phyloP scores from a whole-genome alignment of 2,113 vertebrate genomes.

The Leiothrix lutea region DNA sequence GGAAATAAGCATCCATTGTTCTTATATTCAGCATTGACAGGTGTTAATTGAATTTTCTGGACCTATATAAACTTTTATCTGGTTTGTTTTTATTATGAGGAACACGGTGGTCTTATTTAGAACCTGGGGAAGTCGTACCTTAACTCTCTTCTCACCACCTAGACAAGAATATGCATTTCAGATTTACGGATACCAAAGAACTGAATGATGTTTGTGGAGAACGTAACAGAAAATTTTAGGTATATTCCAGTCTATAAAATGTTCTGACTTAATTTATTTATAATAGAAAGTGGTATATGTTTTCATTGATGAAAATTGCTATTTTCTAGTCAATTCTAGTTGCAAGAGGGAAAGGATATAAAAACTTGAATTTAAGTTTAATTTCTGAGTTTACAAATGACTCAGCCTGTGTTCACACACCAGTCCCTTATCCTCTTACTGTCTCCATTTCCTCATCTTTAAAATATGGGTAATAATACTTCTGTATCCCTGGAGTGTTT shows the following conservation, averaged over 20 bases:
- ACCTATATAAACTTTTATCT: not conserved
- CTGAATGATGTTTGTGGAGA: not conserved
- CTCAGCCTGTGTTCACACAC: not conserved
- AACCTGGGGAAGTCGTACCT: not conserved
- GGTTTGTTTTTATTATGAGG: not conserved
- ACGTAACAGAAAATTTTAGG: not conserved
- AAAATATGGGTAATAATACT: constrained; percentile 60
- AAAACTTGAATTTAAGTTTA: not conserved
- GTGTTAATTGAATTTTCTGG: constrained; percentile 25
- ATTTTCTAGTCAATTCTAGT: not conserved
- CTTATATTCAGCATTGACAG: not conserved
- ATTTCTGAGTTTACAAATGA: constrained; percentile 13
- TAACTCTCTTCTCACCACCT: not conserved
- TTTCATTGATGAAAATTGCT: not conserved
- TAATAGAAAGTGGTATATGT: not conserved
- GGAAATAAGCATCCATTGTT: constrained; percentile 7
- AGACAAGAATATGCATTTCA: not conserved
- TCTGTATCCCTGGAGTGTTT: constrained; percentile 29
- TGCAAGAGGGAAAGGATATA: not conserved
- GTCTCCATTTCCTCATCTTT: constrained; percentile 53
- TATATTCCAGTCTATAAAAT: not conserved
- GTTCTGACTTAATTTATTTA: not conserved
- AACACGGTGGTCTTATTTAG: not conserved
- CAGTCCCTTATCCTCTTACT: not conserved
- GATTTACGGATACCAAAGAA: not conserved